These are phyloP conservation scores for Rhopalosiphum padi DNA, from an alignment of 1,140 invertebrate species.

Conservation along the genomic window DNA sequence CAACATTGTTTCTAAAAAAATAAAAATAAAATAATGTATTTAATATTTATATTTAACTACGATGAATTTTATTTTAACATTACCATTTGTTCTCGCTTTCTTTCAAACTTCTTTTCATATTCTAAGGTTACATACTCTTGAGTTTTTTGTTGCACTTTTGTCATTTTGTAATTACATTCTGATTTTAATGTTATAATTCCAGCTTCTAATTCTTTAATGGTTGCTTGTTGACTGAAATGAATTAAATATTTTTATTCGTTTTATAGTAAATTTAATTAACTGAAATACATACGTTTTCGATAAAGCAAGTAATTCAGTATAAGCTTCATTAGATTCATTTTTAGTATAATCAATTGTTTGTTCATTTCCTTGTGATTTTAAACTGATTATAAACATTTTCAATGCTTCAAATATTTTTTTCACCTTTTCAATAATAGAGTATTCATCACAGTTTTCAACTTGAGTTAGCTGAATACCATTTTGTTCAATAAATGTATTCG, in stretches of 20 bases:
- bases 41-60: not conserved
- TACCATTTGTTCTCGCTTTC: slow-evolving; percentile 52
- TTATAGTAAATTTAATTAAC: not conserved
- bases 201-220: not conserved
- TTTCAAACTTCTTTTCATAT: slow-evolving; percentile 55
- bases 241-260: not conserved
- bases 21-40: not conserved
- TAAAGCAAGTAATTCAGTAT: not conserved
- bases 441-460: slow-evolving; percentile 42
- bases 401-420: slow-evolving; percentile 54
- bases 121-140: slow-evolving; percentile 48
- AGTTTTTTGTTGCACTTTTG: slow-evolving; percentile 54
- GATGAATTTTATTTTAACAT: not conserved
- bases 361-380: slow-evolving; percentile 29
- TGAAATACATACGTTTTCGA: slow-evolving; percentile 47
- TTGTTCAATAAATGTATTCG: slow-evolving; percentile 50
- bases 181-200: slow-evolving; percentile 32
- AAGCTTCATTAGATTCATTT: slow-evolving; percentile 30
- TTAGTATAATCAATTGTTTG: not conserved
- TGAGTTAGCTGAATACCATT: slow-evolving; percentile 42
- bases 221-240: slow-evolving; percentile 45
- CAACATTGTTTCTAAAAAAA: slow-evolving; percentile 57
- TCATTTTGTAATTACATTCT: slow-evolving; percentile 43
- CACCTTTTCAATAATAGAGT: slow-evolving; percentile 43
- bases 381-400: slow-evolving; percentile 45